A percentile compares a stretch with the other conserved stretches of the same genome.
phyloP scores from a whole-genome alignment of 2,113 vertebrate species.

The Tylochromis polylepis region DNA sequence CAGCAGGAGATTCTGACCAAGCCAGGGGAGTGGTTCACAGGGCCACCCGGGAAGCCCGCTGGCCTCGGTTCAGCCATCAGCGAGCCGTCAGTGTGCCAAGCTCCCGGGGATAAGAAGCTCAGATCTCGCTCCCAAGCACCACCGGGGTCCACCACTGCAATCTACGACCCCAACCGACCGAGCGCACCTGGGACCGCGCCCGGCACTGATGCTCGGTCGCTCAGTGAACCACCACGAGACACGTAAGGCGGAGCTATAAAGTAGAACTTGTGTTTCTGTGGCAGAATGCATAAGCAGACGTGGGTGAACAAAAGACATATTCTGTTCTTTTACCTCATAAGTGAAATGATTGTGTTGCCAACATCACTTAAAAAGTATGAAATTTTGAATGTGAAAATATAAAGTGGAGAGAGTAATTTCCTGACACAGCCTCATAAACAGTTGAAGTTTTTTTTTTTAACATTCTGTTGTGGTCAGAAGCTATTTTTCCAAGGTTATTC shows the following conservation, averaged over 20 bases:
- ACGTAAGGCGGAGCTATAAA: slow-evolving; percentile 73
- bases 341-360: not conserved
- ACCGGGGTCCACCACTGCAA: slow-evolving; percentile 75
- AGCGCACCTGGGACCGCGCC: slow-evolving; percentile 69
- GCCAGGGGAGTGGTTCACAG: slow-evolving; percentile 92
- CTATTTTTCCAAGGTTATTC: not conserved
- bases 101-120: slow-evolving; percentile 83
- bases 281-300: not conserved
- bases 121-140: slow-evolving; percentile 87
- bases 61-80: slow-evolving; percentile 85
- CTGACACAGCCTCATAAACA: not conserved
- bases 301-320: not conserved
- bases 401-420: not conserved
- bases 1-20: slow-evolving; percentile 97
- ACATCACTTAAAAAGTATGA: not conserved
- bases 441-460: not conserved
- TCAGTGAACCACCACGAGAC: slow-evolving; percentile 92
- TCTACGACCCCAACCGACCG: slow-evolving; percentile 70
- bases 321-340: not conserved
- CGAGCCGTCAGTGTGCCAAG: slow-evolving; percentile 83
- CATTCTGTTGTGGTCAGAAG: not conserved
- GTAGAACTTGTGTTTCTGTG: not conserved
- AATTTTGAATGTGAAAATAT: not conserved
- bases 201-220: slow-evolving; percentile 80
- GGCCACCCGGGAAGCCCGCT: slow-evolving; percentile 73